Base-by-base conservation (phyloP, 30 jellyfish, hydroid and myxozoan species). In the Cassiopea xamachana region DNA sequence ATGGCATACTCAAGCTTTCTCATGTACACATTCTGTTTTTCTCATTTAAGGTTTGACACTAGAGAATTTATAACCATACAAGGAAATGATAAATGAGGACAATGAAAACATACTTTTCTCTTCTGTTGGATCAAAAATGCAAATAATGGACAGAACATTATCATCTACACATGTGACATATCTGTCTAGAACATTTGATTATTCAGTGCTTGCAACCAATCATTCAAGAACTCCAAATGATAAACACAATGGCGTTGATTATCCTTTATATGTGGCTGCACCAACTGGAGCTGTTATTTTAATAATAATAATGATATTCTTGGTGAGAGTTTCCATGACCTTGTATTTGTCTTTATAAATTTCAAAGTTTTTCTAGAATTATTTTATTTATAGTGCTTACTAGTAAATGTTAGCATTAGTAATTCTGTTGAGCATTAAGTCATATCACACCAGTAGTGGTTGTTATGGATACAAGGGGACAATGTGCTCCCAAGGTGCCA, bases 211-310 rank as follows among this genome's bases (percentile, higher is more conserved):
- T 71, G 10, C 80, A 6, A 71, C 55, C 8, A 71, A 71, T 27
- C 49, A 71, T 27, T 71, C 80, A 71, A 71, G 7, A 78, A 78
- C 5, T 15, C 75, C 12, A 9, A 17, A 50, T 14, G 19, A 78
- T 60, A 48, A 15, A 13, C 74, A 58, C 18, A 46, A 70, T 39
- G 44, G 69, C 2, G 69, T 83, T 48, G 70, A 83, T 51, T 69
- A 67, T 39, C 82, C 84, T 17, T 16, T 83, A 7, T 83, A 68
- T 71, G 87, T 73, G 55, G 73, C 64, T 73, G 55, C 74, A 8
- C 93, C 87, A 9, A 50, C 45, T 59, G 93, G 80, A n/a, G 73
- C 64, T 73, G 18, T 73, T 46, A 46, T 75, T 1, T 46, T 85
- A 16, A 46, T 59, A 49, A 1, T 85, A 14, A 51, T 75, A 15